Conservation (phyloP, 2,797 vertebrate species). For the Psittacula echo region DNA sequence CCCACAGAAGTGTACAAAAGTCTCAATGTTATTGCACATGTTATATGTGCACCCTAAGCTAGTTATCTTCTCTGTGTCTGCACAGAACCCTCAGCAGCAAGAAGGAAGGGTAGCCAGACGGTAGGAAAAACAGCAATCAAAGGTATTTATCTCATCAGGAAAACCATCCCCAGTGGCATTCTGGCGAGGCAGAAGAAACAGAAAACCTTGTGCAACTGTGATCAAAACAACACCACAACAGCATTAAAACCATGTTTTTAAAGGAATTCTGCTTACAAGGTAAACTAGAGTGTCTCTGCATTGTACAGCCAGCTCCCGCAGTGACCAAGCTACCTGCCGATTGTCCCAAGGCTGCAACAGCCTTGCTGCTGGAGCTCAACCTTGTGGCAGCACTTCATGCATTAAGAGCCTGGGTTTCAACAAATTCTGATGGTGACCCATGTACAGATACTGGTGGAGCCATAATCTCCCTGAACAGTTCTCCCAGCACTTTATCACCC, state of each 20-base stretch:
- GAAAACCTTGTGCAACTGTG: background rate
- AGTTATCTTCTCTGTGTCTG: background rate
- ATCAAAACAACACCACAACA: background rate
- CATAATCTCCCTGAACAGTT: background rate
- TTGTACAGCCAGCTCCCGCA: background rate
- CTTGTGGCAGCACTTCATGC: background rate
- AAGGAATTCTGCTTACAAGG: background rate
- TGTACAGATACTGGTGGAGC: background rate
- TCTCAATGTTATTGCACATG: accelerated
- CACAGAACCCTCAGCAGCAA: background rate
- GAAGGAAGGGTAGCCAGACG: background rate
- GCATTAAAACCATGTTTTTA: background rate
- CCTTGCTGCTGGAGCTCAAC: background rate
- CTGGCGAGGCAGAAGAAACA: too few relatives aligned
- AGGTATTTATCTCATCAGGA: background rate
- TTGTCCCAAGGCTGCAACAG: background rate
- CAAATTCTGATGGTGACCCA: background rate
- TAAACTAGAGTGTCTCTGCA: background rate
- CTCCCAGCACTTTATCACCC: background rate
- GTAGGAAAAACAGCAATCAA: background rate
- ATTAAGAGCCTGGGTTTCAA: background rate
- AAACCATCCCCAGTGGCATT: background rate
- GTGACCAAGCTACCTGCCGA: accelerated
- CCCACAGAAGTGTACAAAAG: background rate
- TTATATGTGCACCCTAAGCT: background rate